Conservation (phyloP, 1,140 invertebrate species). For the Vanessa atalanta region DNA sequence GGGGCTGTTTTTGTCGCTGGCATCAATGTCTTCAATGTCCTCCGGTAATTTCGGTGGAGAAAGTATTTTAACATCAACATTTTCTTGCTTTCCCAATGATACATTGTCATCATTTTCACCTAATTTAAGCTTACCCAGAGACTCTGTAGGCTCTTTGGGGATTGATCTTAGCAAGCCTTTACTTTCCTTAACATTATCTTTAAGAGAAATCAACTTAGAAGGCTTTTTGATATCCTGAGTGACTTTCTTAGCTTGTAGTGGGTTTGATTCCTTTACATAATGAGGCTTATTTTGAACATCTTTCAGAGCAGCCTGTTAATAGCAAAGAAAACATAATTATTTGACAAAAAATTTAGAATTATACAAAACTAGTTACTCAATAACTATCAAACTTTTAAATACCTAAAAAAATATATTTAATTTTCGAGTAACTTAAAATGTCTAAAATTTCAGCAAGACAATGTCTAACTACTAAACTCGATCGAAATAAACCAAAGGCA, state of each 20-base stretch:
- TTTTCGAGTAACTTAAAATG: no score
- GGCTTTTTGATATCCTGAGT: constrained; percentile 54
- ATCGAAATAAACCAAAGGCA: no score
- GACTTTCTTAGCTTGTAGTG: constrained; percentile 50
- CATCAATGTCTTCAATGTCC: constrained; percentile 85
- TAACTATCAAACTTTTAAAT: no score
- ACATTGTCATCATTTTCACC: constrained; percentile 40
- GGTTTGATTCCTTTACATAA: constrained; percentile 50
- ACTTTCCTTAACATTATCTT: constrained; percentile 54
- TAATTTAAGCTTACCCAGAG: constrained; percentile 62
- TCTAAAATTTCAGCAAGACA: no score
- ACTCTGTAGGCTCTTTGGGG: constrained; percentile 61
- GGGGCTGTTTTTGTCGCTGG: constrained; percentile 84
- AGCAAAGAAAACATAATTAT: constrained; percentile 26
- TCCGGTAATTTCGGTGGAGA: constrained; percentile 53
- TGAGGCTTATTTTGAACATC: constrained; percentile 52
- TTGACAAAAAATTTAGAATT: no score
- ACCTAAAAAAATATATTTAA: no score
- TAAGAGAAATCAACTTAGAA: constrained; percentile 53
- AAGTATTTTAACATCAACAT: constrained; percentile 13
- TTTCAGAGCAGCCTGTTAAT: constrained; percentile 54
- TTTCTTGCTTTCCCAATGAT: constrained; percentile 15
- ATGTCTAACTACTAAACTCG: no score
- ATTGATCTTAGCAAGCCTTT: constrained; percentile 54
- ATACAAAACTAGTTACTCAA: no score